phyloP scores from a whole-genome alignment of 2,888 invertebrate genomes.

The Abscondita cerata region DNA sequence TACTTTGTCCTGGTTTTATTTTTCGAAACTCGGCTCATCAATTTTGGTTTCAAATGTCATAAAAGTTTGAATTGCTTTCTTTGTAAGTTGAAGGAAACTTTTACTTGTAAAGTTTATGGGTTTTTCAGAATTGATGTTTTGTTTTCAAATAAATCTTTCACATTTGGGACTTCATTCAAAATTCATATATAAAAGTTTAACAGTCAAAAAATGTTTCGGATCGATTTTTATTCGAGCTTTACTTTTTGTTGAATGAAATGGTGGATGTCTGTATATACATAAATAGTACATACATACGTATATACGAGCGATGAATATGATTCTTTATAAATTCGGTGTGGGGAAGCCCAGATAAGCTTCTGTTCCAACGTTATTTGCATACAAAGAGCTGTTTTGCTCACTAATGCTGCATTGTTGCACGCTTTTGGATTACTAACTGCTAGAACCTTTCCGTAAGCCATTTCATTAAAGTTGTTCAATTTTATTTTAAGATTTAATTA shows the following conservation, averaged over 20 bases:
- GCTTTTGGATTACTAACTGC: slow-evolving; percentile 38
- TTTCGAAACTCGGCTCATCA: too few relatives aligned
- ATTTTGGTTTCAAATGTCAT: too few relatives aligned
- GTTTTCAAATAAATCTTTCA: too few relatives aligned
- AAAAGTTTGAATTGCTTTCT: too few relatives aligned
- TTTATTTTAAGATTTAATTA: slow-evolving; percentile 30
- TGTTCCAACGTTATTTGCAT: slow-evolving; percentile 44
- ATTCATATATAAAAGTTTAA: too few relatives aligned
- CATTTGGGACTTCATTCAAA: too few relatives aligned
- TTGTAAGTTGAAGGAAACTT: too few relatives aligned
- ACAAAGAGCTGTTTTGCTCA: slow-evolving; percentile 42
- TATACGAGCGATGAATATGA: slow-evolving; percentile 3
- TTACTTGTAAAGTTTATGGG: too few relatives aligned
- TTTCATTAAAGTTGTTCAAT: slow-evolving; percentile 27
- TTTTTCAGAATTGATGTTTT: too few relatives aligned
- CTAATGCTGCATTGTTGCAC: slow-evolving; percentile 40
- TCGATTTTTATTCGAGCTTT: not conserved
- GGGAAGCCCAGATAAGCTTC: slow-evolving; percentile 44
- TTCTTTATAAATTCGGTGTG: slow-evolving; percentile 29
- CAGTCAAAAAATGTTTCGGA: too few relatives aligned
- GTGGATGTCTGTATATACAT: slow-evolving; percentile 15
- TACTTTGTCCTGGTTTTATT: too few relatives aligned
- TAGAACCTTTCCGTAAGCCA: slow-evolving; percentile 19
- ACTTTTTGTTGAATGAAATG: slow-evolving; percentile 3
- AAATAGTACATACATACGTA: slow-evolving; percentile 3